Conservation (phyloP, 2,113 vertebrate genomes). For the Aplodontia rufa region DNA sequence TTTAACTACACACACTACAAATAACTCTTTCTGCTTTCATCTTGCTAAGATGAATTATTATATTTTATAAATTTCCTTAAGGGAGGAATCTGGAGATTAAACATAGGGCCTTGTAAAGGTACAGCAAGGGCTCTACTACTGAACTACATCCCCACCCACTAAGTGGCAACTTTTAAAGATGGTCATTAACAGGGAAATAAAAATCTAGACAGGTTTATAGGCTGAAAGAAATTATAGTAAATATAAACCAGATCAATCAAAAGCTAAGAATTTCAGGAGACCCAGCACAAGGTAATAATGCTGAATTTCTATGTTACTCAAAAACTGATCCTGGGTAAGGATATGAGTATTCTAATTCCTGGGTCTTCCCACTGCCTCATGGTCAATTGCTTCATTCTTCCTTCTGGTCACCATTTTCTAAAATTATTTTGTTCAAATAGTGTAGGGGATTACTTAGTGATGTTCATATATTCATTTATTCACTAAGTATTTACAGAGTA, state of each 20-base stretch:
- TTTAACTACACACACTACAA: neutral
- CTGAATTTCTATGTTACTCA: neutral
- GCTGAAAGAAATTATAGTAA: conserved; percentile 13
- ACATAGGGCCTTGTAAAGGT: too few relatives aligned
- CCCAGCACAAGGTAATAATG: neutral
- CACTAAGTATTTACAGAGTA: neutral
- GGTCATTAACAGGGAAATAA: neutral
- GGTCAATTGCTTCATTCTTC: neutral
- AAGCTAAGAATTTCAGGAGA: neutral
- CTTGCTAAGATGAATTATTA: conserved; percentile 21
- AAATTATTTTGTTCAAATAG: conserved; percentile 3
- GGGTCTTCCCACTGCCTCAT: neutral
- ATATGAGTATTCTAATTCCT: neutral
- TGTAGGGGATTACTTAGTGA: neutral
- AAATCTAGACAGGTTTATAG: neutral
- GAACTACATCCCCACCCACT: too few relatives aligned
- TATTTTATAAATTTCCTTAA: conserved; percentile 35
- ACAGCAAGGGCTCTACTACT: too few relatives aligned
- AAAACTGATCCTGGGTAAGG: neutral
- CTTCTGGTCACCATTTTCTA: neutral
- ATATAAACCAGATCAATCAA: neutral
- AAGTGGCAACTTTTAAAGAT: conserved; percentile 27
- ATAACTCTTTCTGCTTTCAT: conserved; percentile 12
- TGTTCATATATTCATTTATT: neutral
- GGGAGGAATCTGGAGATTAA: neutral